Evolutionary conservation across 2,797 vertebrate genomes (phyloP).

Genomic region (Hemitrygon akajei): DNA sequence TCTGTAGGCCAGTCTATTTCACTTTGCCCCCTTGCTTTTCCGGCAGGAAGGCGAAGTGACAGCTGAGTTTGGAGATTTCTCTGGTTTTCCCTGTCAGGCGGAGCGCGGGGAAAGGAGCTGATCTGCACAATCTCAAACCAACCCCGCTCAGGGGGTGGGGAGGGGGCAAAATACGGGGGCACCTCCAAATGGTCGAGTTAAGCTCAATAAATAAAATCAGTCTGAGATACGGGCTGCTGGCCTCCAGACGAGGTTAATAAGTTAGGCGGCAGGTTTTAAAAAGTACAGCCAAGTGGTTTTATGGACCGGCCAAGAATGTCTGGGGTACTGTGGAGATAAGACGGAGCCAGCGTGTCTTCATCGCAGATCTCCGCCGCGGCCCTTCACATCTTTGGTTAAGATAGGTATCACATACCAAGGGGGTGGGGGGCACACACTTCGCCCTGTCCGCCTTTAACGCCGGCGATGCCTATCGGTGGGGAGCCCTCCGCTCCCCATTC

Average conservation of each 20-base stretch:
- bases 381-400: background rate
- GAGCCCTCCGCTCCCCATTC: background rate
- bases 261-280: background rate
- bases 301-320: background rate
- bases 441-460: background rate
- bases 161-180: background rate
- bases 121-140: background rate
- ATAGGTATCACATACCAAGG: background rate
- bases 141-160: background rate
- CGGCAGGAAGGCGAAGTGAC: background rate
- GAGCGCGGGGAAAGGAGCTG: background rate
- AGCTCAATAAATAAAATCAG: background rate
- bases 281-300: background rate
- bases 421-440: background rate
- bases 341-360: background rate
- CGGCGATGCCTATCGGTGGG: too few species aligned
- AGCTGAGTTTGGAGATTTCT: background rate
- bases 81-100: background rate
- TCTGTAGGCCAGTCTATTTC: too few species aligned
- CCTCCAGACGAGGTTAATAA: background rate
- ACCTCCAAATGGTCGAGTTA: background rate
- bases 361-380: background rate
- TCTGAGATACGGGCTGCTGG: background rate
- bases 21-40: background rate
- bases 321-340: conserved; percentile 3